phyloP scores from a whole-genome alignment of 2,888 invertebrate species.

The Pterostichus madidus region DNA sequence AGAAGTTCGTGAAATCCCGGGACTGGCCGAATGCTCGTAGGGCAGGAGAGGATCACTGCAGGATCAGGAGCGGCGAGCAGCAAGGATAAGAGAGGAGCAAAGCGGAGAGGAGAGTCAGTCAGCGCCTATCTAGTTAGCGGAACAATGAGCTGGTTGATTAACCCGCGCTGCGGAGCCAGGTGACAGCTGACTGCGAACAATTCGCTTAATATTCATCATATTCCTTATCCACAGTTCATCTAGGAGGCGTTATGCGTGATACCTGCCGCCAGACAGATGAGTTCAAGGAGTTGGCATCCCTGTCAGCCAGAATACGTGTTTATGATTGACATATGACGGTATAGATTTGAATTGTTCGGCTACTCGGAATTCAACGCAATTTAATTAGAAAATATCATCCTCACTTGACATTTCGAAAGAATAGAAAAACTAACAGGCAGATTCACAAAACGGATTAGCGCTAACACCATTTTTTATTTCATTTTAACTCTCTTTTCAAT shows the following conservation, averaged over 20 bases:
- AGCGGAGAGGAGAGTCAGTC: not conserved
- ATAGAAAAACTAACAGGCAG: too few relatives aligned
- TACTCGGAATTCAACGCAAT: not conserved
- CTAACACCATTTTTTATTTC: too few relatives aligned
- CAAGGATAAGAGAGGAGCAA: not conserved
- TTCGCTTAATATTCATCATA: slow-evolving; percentile 67
- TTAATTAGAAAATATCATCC: not conserved
- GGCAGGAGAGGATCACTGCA: not conserved
- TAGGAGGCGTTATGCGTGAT: slow-evolving; percentile 40
- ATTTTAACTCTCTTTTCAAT: too few relatives aligned
- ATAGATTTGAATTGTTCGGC: slow-evolving; percentile 28
- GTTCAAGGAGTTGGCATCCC: slow-evolving; percentile 28
- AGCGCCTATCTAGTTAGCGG: slow-evolving; percentile 59
- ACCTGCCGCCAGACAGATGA: slow-evolving; percentile 27
- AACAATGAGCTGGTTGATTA: slow-evolving; percentile 66
- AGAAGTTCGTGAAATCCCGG: slow-evolving; percentile 27
- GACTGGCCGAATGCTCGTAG: slow-evolving; percentile 3
- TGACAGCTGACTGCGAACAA: slow-evolving; percentile 67
- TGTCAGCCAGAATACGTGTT: slow-evolving; percentile 22
- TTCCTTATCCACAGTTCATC: slow-evolving; percentile 63
- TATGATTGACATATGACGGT: slow-evolving; percentile 38
- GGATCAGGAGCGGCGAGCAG: not conserved
- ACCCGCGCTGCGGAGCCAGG: slow-evolving; percentile 60
- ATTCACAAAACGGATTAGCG: too few relatives aligned
- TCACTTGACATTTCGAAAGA: not conserved